Evolutionary conservation across 2,888 invertebrate genomes (phyloP), one percentile per base, ranked within the genome.

Genomic region (Drosophila nr. fundita): DNA sequence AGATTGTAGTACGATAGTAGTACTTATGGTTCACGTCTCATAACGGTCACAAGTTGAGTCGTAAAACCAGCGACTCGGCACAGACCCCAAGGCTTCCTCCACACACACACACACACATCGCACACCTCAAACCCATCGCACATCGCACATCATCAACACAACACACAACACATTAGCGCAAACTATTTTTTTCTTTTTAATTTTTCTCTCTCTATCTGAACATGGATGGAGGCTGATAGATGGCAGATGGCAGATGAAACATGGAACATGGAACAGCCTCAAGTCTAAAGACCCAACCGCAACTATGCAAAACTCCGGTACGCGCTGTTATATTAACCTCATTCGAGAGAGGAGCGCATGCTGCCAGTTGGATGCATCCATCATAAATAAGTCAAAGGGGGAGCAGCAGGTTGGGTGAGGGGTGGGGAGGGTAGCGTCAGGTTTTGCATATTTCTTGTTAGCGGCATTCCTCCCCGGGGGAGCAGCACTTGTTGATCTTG

Each of bases 241-340:
- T 45, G 45, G 45, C 21, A 21, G 45, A 13, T 21, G 30, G 30
- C 30, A 30, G 30, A 30, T 30, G 30, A 30, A 30, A 10, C 30
- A 30, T 10, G 15, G 21, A 45, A 45, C 21, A 45, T 45, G 45
- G 42, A 42, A 57, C 32, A 66, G 50, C 45, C 58, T 52, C 40
- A 42, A 58, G 54, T 61, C 76, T 69, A 71, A 81, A 82, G 85
- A 80, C 67, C 63, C 40, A 70, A 74, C 85, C 87, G 57, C 89
- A 78, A 77, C 61, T 83, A 89, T 89, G 84, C 84, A 83, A 83
- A 84, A 72, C 68, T 63, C 79, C 40, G 53, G 42, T 66, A 55
- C 73, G 58, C 76, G 74, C 71, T 85, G 85, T 85, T 89, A 85
- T 87, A 85, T 85, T 85, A 85, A 89, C 85, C 85, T 68, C 85